phyloP scores from a whole-genome alignment of 2,888 invertebrate genomes.

The Plusia festucae region DNA sequence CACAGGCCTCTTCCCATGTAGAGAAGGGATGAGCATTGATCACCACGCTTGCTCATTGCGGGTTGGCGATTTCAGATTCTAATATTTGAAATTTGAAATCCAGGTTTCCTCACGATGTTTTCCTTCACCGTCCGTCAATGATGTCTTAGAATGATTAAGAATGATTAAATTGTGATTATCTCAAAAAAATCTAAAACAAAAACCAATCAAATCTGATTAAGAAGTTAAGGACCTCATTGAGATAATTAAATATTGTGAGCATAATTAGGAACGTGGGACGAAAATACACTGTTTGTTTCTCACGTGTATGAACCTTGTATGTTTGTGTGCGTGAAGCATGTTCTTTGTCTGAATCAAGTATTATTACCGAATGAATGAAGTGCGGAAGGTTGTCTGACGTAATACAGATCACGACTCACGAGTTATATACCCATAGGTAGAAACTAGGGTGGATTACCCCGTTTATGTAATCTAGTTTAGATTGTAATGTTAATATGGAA shows the following conservation, averaged over 20 bases:
- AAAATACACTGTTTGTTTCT: constrained; percentile 25
- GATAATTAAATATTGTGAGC: constrained; percentile 18
- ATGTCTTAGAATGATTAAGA: too few relatives aligned
- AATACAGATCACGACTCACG: constrained; percentile 56
- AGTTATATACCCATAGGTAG: constrained; percentile 17
- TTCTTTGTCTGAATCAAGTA: constrained; percentile 43
- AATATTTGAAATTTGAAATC: too few relatives aligned
- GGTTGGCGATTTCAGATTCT: too few relatives aligned
- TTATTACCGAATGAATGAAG: constrained; percentile 66
- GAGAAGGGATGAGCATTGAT: too few relatives aligned
- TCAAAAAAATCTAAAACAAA: background rate
- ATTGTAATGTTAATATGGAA: background rate
- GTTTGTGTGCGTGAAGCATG: constrained; percentile 14
- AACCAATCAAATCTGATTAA: background rate
- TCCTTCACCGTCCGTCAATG: too few relatives aligned
- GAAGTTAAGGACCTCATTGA: background rate
- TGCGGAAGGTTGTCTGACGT: constrained; percentile 65
- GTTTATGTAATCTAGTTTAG: constrained; percentile 16
- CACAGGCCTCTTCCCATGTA: too few relatives aligned
- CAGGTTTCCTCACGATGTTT: too few relatives aligned
- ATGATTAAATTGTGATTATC: too few relatives aligned
- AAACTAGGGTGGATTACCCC: constrained; percentile 48
- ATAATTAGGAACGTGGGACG: constrained; percentile 39
- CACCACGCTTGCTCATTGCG: too few relatives aligned
- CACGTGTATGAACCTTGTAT: constrained; percentile 35